Evolutionary conservation across 2,113 vertebrate species (phyloP).

Genomic region (Austrofundulus limnaeus): DNA sequence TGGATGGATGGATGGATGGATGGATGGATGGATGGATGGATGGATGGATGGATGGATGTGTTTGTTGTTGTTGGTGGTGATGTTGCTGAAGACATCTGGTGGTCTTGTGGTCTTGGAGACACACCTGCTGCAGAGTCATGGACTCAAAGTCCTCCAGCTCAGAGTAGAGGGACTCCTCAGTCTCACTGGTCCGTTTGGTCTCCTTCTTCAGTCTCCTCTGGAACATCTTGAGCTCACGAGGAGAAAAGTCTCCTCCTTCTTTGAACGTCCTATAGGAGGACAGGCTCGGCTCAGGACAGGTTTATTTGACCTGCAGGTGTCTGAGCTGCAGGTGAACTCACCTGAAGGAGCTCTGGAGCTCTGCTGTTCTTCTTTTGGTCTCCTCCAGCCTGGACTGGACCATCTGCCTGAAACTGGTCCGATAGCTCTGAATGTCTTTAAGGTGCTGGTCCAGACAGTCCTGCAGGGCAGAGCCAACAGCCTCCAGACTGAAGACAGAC

Average conservation of each 20-base stretch:
- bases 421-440: slow-evolving; percentile 23
- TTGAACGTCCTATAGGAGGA: slow-evolving; percentile 55
- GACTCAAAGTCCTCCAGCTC: slow-evolving; percentile 49
- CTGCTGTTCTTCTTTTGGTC: slow-evolving; percentile 1
- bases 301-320: neutral
- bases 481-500: slow-evolving; percentile 34
- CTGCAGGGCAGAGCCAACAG: slow-evolving; percentile 42
- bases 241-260: slow-evolving; percentile 58
- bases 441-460: slow-evolving; percentile 43
- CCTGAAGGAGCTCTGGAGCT: slow-evolving; percentile 59
- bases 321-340: slow-evolving; percentile 13
- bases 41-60: neutral
- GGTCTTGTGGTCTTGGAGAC: no score
- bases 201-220: slow-evolving; percentile 43
- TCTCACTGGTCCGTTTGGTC: slow-evolving; percentile 17
- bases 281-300: neutral
- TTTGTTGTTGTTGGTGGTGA: neutral
- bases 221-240: slow-evolving; percentile 47
- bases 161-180: slow-evolving; percentile 30
- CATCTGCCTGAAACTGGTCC: slow-evolving; percentile 34
- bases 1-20: no score
- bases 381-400: slow-evolving; percentile 23
- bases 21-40: no score
- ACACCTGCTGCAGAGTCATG: slow-evolving; percentile 51
- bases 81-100: no score